These are phyloP conservation scores for Hypomesus transpacificus DNA, from an alignment of 2,113 vertebrate genomes.

Conservation along the genomic window DNA sequence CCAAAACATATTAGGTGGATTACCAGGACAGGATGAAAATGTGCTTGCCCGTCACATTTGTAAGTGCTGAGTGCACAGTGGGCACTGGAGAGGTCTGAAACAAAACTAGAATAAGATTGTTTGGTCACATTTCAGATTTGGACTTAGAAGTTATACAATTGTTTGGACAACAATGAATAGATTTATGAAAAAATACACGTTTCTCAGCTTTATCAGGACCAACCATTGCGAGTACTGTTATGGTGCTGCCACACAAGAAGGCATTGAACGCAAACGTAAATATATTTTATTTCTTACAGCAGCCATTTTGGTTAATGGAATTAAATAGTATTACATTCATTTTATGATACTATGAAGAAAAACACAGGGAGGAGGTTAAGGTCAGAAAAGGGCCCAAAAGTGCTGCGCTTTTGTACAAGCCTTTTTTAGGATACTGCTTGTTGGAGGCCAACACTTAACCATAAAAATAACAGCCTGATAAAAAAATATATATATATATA, in stretches of 20 bases:
- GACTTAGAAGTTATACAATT: constrained; percentile 28
- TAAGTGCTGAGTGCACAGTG: constrained; percentile 31
- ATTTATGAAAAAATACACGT: neutral
- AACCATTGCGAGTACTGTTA: too few species aligned
- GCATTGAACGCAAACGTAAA: too few species aligned
- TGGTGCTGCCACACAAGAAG: too few species aligned
- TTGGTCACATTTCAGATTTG: constrained; percentile 16
- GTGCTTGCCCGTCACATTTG: constrained; percentile 44
- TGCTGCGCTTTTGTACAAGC: too few species aligned
- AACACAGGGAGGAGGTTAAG: too few species aligned
- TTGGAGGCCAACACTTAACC: neutral
- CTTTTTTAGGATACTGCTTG: constrained; percentile 16
- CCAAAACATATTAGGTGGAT: constrained; percentile 41
- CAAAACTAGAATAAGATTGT: constrained; percentile 41
- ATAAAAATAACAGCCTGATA: constrained; percentile 15
- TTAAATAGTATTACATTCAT: too few species aligned
- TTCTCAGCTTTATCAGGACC: too few species aligned
- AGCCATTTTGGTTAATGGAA: too few species aligned
- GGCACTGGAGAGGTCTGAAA: constrained; percentile 26
- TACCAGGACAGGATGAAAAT: constrained; percentile 49
- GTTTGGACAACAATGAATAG: constrained; percentile 29
- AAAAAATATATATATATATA: too few species aligned
- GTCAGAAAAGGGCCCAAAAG: too few species aligned
- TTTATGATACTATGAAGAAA: too few species aligned
- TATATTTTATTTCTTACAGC: too few species aligned